Percentiles rank a stretch among this genome's conserved stretches.
These are phyloP conservation scores for Temnothorax longispinosus DNA, from an alignment of 1,140 invertebrate genomes.

Conservation along the genomic window DNA sequence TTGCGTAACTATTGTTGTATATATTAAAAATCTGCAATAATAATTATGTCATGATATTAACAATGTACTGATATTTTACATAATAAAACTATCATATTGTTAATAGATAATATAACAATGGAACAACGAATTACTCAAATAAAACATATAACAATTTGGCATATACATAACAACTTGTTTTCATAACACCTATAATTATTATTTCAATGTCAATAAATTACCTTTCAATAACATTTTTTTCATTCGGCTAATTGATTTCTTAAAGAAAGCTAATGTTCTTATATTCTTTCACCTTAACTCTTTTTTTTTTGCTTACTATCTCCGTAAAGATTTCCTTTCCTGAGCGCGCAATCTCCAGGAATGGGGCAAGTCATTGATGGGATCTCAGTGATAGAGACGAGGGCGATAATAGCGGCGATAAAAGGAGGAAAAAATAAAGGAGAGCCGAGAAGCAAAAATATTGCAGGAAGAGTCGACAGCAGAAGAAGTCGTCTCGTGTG, in stretches of 20 bases:
- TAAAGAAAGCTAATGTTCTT: not conserved
- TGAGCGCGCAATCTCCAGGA: constrained; percentile 15
- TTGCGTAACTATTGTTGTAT: not conserved
- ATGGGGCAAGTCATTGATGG: not conserved
- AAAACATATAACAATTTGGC: not conserved
- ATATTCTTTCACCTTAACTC: not conserved
- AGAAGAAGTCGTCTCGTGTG: constrained; percentile 68
- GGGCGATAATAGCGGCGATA: constrained; percentile 51
- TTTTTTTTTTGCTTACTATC: not conserved
- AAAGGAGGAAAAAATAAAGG: constrained; percentile 52
- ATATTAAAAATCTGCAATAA: not conserved
- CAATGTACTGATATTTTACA: not conserved
- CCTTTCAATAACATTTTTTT: not conserved
- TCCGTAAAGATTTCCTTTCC: constrained; percentile 1
- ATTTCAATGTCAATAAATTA: not conserved
- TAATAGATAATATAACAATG: not conserved
- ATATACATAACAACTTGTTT: not conserved
- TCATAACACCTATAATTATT: not conserved
- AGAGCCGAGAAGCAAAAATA: constrained; percentile 45
- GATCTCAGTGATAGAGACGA: constrained; percentile 38
- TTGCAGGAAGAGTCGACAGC: constrained; percentile 55
- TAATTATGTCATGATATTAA: not conserved
- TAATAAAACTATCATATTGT: not conserved
- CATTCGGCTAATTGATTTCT: not conserved
- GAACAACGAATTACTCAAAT: not conserved